Evolutionary conservation across 2,888 invertebrate genomes (phyloP).

Genomic region (Nudaria mundana): DNA sequence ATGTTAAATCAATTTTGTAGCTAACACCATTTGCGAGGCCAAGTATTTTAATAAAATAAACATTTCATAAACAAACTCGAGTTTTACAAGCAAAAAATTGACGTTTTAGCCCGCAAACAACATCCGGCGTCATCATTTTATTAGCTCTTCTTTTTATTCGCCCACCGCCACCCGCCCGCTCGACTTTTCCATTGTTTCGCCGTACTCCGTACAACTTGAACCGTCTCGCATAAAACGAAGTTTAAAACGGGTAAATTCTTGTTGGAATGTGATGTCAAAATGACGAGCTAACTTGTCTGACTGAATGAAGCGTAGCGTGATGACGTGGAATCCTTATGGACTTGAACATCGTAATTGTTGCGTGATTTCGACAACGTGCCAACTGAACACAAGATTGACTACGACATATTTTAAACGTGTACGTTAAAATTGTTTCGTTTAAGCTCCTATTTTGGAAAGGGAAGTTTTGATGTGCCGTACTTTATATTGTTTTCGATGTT

Average conservation of each 20-base stretch:
- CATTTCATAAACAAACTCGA: constrained; percentile 18
- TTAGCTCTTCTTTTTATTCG: constrained; percentile 36
- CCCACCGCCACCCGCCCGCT: constrained; percentile 24
- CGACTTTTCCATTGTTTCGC: constrained; percentile 11
- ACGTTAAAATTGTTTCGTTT: constrained; percentile 26
- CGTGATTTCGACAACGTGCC: constrained; percentile 59
- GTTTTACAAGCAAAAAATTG: constrained; percentile 31
- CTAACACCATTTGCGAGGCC: constrained; percentile 21
- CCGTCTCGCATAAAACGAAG: constrained; percentile 41
- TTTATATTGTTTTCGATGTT: constrained; percentile 18
- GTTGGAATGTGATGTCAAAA: constrained; percentile 34
- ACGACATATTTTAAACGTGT: constrained; percentile 39
- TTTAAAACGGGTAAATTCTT: constrained; percentile 38
- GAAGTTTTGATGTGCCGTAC: constrained; percentile 27
- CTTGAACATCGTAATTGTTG: constrained; percentile 59
- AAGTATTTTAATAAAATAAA: constrained; percentile 27
- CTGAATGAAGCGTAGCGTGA: constrained; percentile 42
- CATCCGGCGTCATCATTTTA: constrained; percentile 40
- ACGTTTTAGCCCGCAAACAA: constrained; percentile 33
- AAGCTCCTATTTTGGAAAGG: constrained; percentile 10
- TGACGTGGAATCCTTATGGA: constrained; percentile 49
- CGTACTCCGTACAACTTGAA: constrained; percentile 5
- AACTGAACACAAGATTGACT: constrained; percentile 39
- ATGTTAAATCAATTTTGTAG: constrained; percentile 23
- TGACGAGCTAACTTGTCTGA: constrained; percentile 43